phyloP scores from a whole-genome alignment of 1,140 invertebrate species.

The Diachasmimorpha longicaudata region DNA sequence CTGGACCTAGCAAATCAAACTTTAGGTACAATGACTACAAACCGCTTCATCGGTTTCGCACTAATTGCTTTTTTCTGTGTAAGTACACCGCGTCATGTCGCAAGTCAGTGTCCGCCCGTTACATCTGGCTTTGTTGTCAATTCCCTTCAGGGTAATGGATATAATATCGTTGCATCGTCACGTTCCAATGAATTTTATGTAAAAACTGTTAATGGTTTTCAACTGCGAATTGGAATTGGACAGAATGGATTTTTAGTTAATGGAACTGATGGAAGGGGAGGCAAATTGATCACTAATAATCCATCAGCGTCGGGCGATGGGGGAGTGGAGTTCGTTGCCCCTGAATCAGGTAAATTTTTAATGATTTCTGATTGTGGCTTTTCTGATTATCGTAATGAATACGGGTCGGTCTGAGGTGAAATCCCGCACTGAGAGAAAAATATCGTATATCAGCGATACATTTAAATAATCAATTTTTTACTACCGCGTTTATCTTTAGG shows the following conservation, averaged over 20 bases:
- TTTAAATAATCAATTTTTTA: too few relatives aligned
- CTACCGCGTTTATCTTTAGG: too few relatives aligned
- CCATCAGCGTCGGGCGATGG: background rate
- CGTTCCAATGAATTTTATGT: background rate
- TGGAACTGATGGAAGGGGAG: background rate
- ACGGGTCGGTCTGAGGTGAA: too few relatives aligned
- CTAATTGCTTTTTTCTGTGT: background rate
- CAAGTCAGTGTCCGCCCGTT: background rate
- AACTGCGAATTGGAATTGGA: background rate
- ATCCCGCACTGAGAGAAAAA: too few relatives aligned
- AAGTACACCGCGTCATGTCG: background rate
- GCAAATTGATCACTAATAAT: background rate
- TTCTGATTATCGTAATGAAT: too few relatives aligned
- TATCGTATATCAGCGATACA: too few relatives aligned
- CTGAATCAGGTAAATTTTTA: background rate
- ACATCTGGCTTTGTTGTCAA: background rate
- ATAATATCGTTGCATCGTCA: background rate
- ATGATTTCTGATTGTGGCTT: too few relatives aligned
- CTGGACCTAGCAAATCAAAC: background rate
- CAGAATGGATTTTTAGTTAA: slow-evolving; percentile 17
- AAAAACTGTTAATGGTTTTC: background rate
- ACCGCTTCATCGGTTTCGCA: background rate
- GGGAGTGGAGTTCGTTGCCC: background rate
- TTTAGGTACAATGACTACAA: background rate
- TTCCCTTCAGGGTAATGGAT: background rate